Evolutionary conservation across 2,888 invertebrate genomes (phyloP), one percentile per base, ranked within the genome.

Genomic region (Aporophyla nigra): DNA sequence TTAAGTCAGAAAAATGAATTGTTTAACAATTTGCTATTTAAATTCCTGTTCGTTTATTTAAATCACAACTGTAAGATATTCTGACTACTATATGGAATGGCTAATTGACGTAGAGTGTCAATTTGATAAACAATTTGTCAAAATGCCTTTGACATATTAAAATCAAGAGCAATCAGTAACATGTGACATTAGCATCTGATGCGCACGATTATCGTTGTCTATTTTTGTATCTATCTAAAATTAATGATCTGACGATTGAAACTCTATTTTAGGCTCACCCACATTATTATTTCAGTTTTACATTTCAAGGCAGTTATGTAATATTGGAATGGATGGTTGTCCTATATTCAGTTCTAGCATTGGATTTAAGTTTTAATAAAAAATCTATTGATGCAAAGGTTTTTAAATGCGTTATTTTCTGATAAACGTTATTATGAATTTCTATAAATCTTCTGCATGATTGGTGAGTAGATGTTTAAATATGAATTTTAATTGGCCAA

Each of bases 401-500:
- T 49, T 24, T 21, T 19, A 33, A 69, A 40, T 9, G 10, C 33
- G 2, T 21, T 24, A 12, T 68, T 61, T 68, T 66, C 7, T 10
- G 53, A 19, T 6, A 33, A 56, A 77, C 12, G 53, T 33, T 56
- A 53, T 68, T 67, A 58, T 76, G 12, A 49, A 61, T 65, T 66
- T 74, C 10, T 63, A n/a, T 65, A 12, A 46, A 58, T 58, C 16
- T 43, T 56, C 6, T 53, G 10, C 33, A 61, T 73, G 63, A 80
- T 68, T 65, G 54, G 16, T 12, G 40, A 61, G 71, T 49, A 65
- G 24, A 53, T 24, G 63, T 69, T 43, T 69, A 69, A 33, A 33
- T 58, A 68, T 80, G 68, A 73, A 76, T 80, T 76, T 76, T 43
- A 80, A 83, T 69, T 76, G 58, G 40, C 14, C 63, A 73, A 83